These are phyloP conservation scores for Chrysochloris asiatica DNA, from an alignment of 2,113 vertebrate genomes.

Conservation along the genomic window DNA sequence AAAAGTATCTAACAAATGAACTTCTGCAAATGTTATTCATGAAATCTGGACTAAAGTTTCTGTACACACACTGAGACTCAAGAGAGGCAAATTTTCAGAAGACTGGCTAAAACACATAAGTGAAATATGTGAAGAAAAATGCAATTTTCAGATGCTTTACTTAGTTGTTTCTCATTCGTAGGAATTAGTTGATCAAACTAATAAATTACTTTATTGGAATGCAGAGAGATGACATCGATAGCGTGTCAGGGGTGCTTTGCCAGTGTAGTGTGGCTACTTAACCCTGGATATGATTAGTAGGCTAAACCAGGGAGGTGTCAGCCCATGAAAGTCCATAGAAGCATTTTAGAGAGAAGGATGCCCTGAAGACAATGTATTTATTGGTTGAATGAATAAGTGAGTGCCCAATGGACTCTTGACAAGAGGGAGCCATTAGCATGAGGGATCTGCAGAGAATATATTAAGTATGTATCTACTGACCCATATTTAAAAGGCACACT, in stretches of 20 bases:
- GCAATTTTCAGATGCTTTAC: not conserved
- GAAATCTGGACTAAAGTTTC: not conserved
- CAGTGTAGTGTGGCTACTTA: not conserved
- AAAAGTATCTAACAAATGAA: too few relatives aligned
- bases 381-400: not conserved
- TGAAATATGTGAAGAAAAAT: not conserved
- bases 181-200: not conserved
- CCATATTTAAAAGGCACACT: not conserved
- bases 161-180: not conserved
- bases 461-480: not conserved
- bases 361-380: not conserved
- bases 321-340: not conserved
- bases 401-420: not conserved
- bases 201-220: not conserved
- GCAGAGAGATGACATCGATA: not conserved
- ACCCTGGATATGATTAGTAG: not conserved
- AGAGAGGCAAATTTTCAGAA: not conserved
- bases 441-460: not conserved
- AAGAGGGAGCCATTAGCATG: not conserved
- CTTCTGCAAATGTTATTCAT: not conserved
- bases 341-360: not conserved
- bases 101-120: not conserved
- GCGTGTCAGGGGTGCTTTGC: not conserved
- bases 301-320: not conserved
- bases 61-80: not conserved